A percentile compares a stretch with the other conserved stretches of the same genome.
Conservation (phyloP, 2,113 vertebrate species). For the Nycticorax nycticorax region DNA sequence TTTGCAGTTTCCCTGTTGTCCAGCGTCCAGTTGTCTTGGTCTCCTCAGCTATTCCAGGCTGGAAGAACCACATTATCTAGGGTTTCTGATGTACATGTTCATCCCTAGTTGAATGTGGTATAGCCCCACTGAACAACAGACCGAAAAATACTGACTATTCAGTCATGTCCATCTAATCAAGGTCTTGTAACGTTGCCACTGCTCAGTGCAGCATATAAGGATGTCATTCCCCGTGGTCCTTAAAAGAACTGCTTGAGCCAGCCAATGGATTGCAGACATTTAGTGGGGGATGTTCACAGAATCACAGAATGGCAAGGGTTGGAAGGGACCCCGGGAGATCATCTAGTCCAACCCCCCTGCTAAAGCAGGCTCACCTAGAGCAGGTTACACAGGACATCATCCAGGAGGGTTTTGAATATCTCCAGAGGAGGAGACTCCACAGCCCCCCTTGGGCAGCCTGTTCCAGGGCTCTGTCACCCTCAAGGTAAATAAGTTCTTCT, state of each 20-base stretch:
- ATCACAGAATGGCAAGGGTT: no score
- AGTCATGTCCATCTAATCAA: neutral
- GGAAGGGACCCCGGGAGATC: no score
- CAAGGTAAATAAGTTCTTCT: no score
- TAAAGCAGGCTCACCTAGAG: no score
- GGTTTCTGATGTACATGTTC: neutral
- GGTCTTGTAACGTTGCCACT: neutral
- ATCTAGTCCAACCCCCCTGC: no score
- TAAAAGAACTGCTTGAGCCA: neutral
- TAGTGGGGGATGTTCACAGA: neutral
- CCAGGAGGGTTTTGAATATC: no score
- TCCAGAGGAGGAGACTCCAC: no score
- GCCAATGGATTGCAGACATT: neutral
- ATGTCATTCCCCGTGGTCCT: fast-evolving
- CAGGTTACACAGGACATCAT: no score
- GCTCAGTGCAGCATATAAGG: neutral
- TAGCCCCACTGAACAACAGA: neutral
- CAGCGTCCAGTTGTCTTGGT: fast-evolving
- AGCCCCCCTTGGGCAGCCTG: no score
- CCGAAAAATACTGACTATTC: neutral
- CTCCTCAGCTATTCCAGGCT: neutral
- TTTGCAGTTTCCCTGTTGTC: neutral
- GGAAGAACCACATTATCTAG: neutral
- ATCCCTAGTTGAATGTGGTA: fast-evolving
- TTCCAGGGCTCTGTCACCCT: no score